Evolutionary conservation across 2,113 vertebrate species (phyloP), one percentile per base, ranked within the genome.

Genomic region (Candoia aspera): DNA sequence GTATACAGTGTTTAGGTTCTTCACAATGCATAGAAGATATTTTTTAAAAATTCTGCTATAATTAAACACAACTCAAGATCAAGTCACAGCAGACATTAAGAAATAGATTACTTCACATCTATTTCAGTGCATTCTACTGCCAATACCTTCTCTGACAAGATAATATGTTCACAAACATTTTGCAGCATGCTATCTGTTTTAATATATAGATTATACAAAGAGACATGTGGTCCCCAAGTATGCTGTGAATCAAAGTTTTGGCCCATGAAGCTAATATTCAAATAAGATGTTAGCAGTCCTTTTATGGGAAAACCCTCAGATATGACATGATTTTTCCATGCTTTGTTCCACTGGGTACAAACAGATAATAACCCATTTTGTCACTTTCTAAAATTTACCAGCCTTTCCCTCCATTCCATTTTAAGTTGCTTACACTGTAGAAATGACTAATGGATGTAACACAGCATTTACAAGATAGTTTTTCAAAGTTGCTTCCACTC

Each of bases 261-360:
- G 19, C 33, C 46, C 29, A 73, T 57, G 84, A 87, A 87, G 53
- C 54, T 62, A 53, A 42, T 57, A 46, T 53, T 87, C 37, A 42
- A 73, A 64, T 23, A 57, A 64, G 21, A 19, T 87, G 68, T 91
- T 73, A 73, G 19, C n/a, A 23, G 33, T 42, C 53, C 64, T 88
- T 79, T 91, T 91, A 88, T 59, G 54, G 64, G 17, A 62, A 87
- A 87, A 59, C n/a, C 37, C 29, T 58, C 54, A 91, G 37, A 83
- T 79, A 42, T 21, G 55, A 10, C 8, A 87, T 79, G 64, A 79
- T 79, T 87, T 79, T 15, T 58, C 53, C 53, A 57, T 23, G 53
- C 8, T 62, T 85, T 15, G 57, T 62, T 91, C 83, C 84, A 62
- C 5, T 62, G 42, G 26, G 15, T 73, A n/a, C 15, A 91, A 60